Evolutionary conservation across 2,797 vertebrate species (phyloP), one percentile per base, ranked within the genome.

Genomic region (Garrulus glandarius): DNA sequence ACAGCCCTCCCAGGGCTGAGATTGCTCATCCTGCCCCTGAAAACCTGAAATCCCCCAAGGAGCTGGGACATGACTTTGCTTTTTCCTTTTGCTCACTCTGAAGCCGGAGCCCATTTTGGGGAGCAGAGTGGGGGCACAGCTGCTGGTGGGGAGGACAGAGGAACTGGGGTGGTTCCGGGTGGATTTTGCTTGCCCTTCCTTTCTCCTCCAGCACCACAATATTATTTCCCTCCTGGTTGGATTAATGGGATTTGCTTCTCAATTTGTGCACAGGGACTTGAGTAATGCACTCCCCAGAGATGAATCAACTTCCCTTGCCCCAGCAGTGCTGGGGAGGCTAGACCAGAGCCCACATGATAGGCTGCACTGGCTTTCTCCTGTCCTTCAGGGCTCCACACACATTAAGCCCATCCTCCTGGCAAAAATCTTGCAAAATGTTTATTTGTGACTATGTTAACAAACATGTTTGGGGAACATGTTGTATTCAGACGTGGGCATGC

Each of bases 401-500:
- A 1, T 60, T 74, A 69, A 93, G 32, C 49, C 79, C 16, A 0
- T 64, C 77, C 76, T 91, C 76, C 69, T 61, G 92, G 92, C 88
- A 90, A 55, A 55, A 30, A 55, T 27, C 88, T 75, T 63, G 60
- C 79, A 41, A 92, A 95, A 70, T 59, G 3, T 94, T 96, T 92
- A 21, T 95, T 92, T 94, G 82, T 47, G 64, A 36, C 76, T 37
- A 50, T 59, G 56, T 70, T 90, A 88, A 92, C 88, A 94, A 95
- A 94, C 88, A 86, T 5, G 21, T 57, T 67, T 70, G 69, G 52
- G 72, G 92, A 88, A 92, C 80, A 57, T 6, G 53, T 65, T 83
- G 90, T 92, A 76, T 94, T 93, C 63, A 91, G 89, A 81, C 4
- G 4, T 41, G 86, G 86, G 61, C 34, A 4, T 55, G 52, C 15